A percentile compares a stretch with the other conserved stretches of the same genome.
These are phyloP conservation scores for Tanypteryx hageni DNA, from an alignment of 2,888 invertebrate species.

Conservation along the genomic window DNA sequence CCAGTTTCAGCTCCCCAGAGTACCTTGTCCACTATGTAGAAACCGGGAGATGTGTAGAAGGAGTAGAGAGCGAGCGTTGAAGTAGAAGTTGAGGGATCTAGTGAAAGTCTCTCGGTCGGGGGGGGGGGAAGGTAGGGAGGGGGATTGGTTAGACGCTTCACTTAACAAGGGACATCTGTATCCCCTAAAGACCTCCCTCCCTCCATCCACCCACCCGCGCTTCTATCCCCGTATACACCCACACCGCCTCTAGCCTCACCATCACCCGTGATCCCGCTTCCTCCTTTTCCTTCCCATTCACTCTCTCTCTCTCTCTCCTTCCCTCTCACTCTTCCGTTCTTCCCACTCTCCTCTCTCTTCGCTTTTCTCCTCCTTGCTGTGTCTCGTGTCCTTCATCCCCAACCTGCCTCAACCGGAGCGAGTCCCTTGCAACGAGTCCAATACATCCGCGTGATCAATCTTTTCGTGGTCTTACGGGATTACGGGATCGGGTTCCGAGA, in stretches of 20 bases:
- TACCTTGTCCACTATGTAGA: not conserved
- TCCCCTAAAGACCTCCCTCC: constrained; percentile 15
- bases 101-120: constrained; percentile 39
- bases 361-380: not conserved
- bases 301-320: not conserved
- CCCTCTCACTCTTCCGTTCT: not conserved
- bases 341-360: not conserved
- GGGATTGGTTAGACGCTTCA: constrained; percentile 29
- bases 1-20: not conserved
- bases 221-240: too few species aligned
- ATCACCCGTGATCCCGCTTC: not conserved
- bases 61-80: not conserved
- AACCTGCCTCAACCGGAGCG: constrained; percentile 60
- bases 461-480: constrained; percentile 55
- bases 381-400: not conserved
- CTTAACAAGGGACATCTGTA: constrained; percentile 63
- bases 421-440: constrained; percentile 53
- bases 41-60: not conserved
- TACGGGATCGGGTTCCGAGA: not conserved
- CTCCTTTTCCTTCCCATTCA: not conserved
- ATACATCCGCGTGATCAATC: constrained; percentile 60
- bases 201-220: too few species aligned
- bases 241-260: not conserved
- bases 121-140: too few species aligned
- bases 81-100: constrained; percentile 49